phyloP scores from a whole-genome alignment of 2,113 vertebrate species.

The Neodontobutis hainanensis region DNA sequence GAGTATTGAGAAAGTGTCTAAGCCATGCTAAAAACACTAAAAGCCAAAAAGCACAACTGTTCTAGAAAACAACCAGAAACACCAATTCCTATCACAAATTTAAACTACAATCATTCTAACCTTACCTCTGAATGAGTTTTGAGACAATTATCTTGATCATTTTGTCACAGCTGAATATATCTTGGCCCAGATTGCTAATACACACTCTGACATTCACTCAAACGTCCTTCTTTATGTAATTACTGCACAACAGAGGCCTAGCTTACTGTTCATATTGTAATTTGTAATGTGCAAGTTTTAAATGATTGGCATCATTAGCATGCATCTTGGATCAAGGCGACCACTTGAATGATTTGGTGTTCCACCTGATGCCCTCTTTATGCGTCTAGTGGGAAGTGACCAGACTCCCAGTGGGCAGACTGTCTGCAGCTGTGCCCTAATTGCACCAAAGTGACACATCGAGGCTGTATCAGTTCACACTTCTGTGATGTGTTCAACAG shows the following conservation, averaged over 20 bases:
- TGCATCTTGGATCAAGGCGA: constrained; percentile 7
- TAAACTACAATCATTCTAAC: too few species aligned
- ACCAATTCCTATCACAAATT: too few species aligned
- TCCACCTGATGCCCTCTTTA: constrained; percentile 28
- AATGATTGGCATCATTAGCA: constrained; percentile 9
- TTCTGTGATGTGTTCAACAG: not conserved
- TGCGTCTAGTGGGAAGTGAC: constrained; percentile 2
- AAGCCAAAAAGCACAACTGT: too few species aligned
- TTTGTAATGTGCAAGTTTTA: constrained; percentile 1
- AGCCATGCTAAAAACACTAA: too few species aligned
- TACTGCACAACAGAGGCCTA: not conserved
- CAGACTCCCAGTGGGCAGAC: constrained; percentile 20
- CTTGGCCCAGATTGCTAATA: not conserved
- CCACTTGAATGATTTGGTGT: constrained; percentile 6
- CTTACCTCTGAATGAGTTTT: too few species aligned
- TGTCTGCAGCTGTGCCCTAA: constrained; percentile 29
- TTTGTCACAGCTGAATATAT: too few species aligned
- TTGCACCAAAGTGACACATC: constrained; percentile 37
- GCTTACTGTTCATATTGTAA: constrained; percentile 10
- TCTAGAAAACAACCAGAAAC: too few species aligned
- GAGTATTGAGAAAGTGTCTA: too few species aligned
- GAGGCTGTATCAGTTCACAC: constrained; percentile 13
- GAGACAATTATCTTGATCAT: too few species aligned
- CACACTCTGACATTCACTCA: not conserved
- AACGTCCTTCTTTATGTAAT: constrained; percentile 1